These are phyloP conservation scores for Sarcophaga rosellei DNA, from an alignment of 2,888 invertebrate species.

Conservation along the genomic window DNA sequence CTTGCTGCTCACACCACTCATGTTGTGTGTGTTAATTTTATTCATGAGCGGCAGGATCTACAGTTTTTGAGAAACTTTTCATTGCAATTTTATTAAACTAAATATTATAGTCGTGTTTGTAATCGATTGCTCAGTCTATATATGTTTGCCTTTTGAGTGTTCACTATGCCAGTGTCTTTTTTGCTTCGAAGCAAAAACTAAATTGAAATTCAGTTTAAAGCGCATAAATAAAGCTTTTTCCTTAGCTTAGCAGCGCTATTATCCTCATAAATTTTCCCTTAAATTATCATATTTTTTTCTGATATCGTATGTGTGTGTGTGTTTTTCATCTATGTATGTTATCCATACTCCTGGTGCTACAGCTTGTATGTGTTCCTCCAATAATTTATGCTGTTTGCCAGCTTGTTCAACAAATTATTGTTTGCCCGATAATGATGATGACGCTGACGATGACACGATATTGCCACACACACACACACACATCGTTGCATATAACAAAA, in stretches of 20 bases:
- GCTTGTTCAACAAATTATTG: constrained; percentile 43
- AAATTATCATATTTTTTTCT: not conserved
- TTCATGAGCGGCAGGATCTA: no score
- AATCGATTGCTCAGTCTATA: no score
- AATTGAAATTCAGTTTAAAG: not conserved
- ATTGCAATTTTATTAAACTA: no score
- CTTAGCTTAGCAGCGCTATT: not conserved
- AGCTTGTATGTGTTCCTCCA: not conserved
- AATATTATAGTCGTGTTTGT: no score
- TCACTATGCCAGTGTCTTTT: no score
- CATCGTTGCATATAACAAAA: not conserved
- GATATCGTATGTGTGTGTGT: not conserved
- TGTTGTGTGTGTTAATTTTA: no score
- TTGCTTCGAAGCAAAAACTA: not conserved
- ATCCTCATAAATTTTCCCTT: not conserved
- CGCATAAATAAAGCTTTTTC: not conserved
- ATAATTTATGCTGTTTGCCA: constrained; percentile 27
- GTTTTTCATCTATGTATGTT: no score
- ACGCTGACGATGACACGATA: not conserved
- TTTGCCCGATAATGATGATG: constrained; percentile 31
- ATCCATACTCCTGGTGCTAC: not conserved
- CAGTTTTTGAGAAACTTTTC: no score
- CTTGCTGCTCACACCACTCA: no score
- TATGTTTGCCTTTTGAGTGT: not conserved
- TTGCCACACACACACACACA: constrained; percentile 7